Base-by-base conservation (phyloP, 2,888 invertebrate species). In the Cheilosia vulpina region DNA sequence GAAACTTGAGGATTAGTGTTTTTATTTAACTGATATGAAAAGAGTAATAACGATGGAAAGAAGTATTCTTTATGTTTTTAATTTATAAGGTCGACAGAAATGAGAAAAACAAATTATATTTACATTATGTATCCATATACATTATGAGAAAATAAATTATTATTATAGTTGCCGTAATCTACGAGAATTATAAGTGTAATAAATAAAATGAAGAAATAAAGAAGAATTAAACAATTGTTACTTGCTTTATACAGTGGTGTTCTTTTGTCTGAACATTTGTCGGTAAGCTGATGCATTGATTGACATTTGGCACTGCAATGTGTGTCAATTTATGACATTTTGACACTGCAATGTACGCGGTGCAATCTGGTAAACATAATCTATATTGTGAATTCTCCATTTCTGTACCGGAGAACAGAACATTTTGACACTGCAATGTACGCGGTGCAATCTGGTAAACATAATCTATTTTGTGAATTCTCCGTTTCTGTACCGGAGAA, bases 151-250 rank as follows among this genome's bases (percentile, higher is more conserved):
- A 76, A 65, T 38, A 73, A 84, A 71, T 63, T 62, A 57, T 63
- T 50, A 80, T 85, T 66, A 76, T 68, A 71, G 76, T 65, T 75
- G 80, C 73, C 65, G 79, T 80, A 80, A 45, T 76, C 60, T 80
- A 76, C 60, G 66, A 75, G 60, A 81, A 76, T 38, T 80, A 75
- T 80, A 76, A 71, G 76, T 79, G 55, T 65, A 75, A 66, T 68
- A 75, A 75, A 84, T 71, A 79, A 79, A 69, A 52, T 55, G 41
- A 68, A 75, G 80, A 58, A 84, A 85, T 85, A 85, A 85, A 85
- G 53, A 65, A 79, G 65, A 84, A 58, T 62, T 57, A 78, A 76
- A 58, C 21, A 63, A 72, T 31, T 83, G 82, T 83, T 83, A 83
- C 34, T 78, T 78, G 82, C 82, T 83, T 82, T 24, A 15, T 15